A percentile compares a stretch with the other conserved stretches of the same genome.
phyloP scores from a whole-genome alignment of 2,797 vertebrate species.

The Scleropages formosus region DNA sequence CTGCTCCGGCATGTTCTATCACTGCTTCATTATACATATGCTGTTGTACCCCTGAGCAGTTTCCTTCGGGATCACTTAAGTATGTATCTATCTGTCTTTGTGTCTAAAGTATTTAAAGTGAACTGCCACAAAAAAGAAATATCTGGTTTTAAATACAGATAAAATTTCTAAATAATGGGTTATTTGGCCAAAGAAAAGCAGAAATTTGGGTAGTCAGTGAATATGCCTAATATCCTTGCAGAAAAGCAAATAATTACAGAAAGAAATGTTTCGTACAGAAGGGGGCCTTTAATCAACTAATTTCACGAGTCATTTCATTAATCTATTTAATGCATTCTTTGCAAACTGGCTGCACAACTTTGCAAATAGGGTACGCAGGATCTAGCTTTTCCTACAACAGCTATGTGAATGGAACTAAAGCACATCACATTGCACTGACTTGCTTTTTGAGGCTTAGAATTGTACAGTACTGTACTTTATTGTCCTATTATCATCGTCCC shows the following conservation, averaged over 20 bases:
- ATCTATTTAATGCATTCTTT: background rate
- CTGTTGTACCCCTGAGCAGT: too few species aligned
- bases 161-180: too few species aligned
- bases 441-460: background rate
- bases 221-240: background rate
- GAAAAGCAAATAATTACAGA: background rate
- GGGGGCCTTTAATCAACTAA: background rate
- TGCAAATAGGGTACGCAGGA: too few species aligned
- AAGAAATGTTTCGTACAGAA: background rate
- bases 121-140: too few species aligned
- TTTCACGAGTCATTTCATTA: background rate
- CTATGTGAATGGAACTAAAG: background rate
- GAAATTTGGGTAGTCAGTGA: slow-evolving; percentile 7
- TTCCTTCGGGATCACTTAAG: too few species aligned
- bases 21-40: too few species aligned
- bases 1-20: too few species aligned
- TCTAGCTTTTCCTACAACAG: background rate
- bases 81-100: too few species aligned
- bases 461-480: background rate
- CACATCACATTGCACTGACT: background rate
- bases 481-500: slow-evolving; percentile 29
- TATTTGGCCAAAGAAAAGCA: too few species aligned
- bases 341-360: background rate
- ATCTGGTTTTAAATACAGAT: too few species aligned
- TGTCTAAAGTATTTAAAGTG: too few species aligned